Evolutionary conservation across 2,888 invertebrate genomes (phyloP).

Genomic region (Flexamia atlantica): DNA sequence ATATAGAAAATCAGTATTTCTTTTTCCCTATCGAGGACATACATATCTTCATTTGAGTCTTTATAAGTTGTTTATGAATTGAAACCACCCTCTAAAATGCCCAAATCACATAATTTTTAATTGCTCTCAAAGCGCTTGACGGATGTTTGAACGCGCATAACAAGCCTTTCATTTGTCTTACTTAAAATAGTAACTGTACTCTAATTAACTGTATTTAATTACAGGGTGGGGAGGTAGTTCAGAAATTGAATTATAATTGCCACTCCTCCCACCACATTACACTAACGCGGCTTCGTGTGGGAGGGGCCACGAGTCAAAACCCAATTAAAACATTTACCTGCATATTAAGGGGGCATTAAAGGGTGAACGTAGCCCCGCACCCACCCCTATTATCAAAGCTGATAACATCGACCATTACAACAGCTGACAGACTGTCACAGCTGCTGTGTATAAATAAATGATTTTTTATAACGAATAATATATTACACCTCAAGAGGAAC

Average conservation of each 20-base stretch:
- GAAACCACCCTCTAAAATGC: no score
- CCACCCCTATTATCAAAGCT: not conserved
- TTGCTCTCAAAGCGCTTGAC: no score
- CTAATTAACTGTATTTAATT: not conserved
- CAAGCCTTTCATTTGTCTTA: not conserved
- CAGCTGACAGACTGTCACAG: not conserved
- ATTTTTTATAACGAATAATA: no score
- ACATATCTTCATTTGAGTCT: no score
- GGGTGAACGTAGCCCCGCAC: not conserved
- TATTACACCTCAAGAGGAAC: no score
- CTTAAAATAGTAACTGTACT: no score
- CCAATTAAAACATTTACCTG: conserved; percentile 20
- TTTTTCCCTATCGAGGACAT: no score
- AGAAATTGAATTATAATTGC: conserved; percentile 20
- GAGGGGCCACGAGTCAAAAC: not conserved
- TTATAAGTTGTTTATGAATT: no score
- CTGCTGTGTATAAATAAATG: not conserved
- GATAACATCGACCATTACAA: not conserved
- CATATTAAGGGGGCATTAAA: conserved; percentile 14
- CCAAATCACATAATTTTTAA: no score
- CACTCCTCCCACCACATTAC: not conserved
- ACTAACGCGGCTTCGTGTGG: not conserved
- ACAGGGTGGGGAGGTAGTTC: not conserved
- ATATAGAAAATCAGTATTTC: no score
- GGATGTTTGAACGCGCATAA: not conserved